A percentile compares a stretch with the other conserved stretches of the same genome.
Conservation (phyloP, 1,140 invertebrate genomes). For the Temnothorax longispinosus region DNA sequence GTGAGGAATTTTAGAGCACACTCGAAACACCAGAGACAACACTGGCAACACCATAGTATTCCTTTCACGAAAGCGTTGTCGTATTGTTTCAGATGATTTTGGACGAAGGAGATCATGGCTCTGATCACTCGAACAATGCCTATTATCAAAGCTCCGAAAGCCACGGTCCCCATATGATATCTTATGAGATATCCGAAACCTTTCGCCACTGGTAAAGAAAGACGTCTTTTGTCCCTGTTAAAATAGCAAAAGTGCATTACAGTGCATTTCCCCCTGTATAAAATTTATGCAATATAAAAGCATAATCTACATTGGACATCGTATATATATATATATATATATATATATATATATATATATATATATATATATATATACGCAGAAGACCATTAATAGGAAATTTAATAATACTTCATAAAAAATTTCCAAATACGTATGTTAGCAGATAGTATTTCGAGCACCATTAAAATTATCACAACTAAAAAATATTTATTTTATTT, state of each 20-base stretch:
- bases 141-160: slow-evolving; percentile 91
- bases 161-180: slow-evolving; percentile 92
- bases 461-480: not conserved
- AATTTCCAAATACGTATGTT: not conserved
- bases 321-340: not conserved
- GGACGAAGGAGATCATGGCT: slow-evolving; percentile 84
- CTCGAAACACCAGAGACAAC: slow-evolving; percentile 91
- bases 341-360: not conserved
- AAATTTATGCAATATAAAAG: not conserved
- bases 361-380: not conserved
- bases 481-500: not conserved
- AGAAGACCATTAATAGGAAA: not conserved
- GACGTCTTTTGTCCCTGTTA: slow-evolving; percentile 88
- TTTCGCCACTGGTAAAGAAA: slow-evolving; percentile 87
- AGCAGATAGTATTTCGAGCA: not conserved
- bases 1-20: slow-evolving; percentile 90
- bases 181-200: slow-evolving; percentile 87
- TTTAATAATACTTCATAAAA: not conserved
- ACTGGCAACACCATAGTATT: slow-evolving; percentile 89
- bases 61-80: slow-evolving; percentile 81
- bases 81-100: slow-evolving; percentile 82
- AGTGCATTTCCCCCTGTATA: not conserved
- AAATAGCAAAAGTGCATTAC: slow-evolving; percentile 21
- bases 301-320: not conserved
- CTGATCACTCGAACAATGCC: slow-evolving; percentile 90